Conservation (phyloP, 2,797 vertebrate genomes). For the Esox masquinongy region DNA sequence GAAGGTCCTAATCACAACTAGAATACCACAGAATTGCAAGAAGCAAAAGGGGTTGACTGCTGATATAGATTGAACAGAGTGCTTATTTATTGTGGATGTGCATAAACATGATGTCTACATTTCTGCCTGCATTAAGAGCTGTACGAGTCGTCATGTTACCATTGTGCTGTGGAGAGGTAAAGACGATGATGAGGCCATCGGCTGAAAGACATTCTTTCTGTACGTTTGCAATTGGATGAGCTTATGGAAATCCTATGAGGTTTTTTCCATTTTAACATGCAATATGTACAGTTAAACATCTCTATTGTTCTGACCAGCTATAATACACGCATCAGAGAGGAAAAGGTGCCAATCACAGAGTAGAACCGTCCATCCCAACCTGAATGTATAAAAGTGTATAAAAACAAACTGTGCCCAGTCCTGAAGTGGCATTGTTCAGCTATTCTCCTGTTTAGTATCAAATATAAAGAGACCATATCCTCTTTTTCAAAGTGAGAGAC, state of each 20-base stretch:
- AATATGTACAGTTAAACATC: neutral
- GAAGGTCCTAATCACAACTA: no score
- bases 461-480: constrained; percentile 67
- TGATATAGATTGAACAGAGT: no score
- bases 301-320: constrained; percentile 36
- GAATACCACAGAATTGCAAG: no score
- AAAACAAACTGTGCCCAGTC: constrained; percentile 77
- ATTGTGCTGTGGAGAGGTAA: neutral
- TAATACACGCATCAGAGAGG: constrained; percentile 38
- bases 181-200: neutral
- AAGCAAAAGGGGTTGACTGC: no score
- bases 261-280: neutral
- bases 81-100: neutral
- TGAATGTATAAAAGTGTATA: constrained; percentile 81
- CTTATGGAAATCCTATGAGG: neutral
- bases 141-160: neutral
- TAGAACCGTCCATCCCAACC: constrained; percentile 61
- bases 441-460: constrained; percentile 67
- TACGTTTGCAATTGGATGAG: neutral
- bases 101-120: constrained; percentile 1
- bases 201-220: neutral
- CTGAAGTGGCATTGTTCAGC: constrained; percentile 78
- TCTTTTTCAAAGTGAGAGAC: constrained; percentile 50
- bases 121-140: neutral
- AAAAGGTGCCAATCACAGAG: constrained; percentile 69